These are phyloP conservation scores for Donacobius atricapilla DNA, from an alignment of 2,113 vertebrate genomes.

Conservation along the genomic window DNA sequence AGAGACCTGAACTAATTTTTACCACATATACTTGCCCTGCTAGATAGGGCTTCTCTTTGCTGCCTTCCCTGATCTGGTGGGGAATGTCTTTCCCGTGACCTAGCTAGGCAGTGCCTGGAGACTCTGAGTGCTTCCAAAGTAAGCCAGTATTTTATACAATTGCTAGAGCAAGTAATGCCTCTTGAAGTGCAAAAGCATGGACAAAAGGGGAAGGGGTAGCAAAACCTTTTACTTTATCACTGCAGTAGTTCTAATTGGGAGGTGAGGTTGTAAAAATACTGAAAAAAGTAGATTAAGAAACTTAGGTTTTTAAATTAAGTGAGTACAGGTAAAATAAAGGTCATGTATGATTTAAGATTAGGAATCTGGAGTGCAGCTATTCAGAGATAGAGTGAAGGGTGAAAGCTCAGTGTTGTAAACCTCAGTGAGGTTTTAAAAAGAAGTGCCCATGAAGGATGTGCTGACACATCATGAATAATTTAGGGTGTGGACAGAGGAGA, in stretches of 20 bases:
- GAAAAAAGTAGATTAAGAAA: not conserved
- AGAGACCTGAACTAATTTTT: not conserved
- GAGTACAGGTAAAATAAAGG: not conserved
- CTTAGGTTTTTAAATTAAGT: not conserved
- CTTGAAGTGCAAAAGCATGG: not conserved
- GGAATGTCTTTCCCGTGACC: not conserved
- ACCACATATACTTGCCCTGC: not conserved
- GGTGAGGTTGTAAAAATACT: not conserved
- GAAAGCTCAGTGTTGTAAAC: not conserved
- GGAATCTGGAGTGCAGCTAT: not conserved
- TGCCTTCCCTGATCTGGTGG: not conserved
- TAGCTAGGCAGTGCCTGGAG: not conserved
- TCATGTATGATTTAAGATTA: not conserved
- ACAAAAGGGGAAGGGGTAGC: not conserved
- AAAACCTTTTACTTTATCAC: not conserved
- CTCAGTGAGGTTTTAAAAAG: not conserved
- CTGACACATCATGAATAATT: slow-evolving; percentile 12
- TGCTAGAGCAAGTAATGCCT: not conserved
- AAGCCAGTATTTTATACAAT: not conserved
- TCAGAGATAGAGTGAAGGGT: not conserved
- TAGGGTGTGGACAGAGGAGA: slow-evolving; percentile 33
- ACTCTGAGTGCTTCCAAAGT: not conserved
- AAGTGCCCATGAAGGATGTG: not conserved
- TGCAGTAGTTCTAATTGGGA: not conserved
- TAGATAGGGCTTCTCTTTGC: not conserved